Conservation (phyloP, 2,113 vertebrate genomes). For the Myodes glareolus region DNA sequence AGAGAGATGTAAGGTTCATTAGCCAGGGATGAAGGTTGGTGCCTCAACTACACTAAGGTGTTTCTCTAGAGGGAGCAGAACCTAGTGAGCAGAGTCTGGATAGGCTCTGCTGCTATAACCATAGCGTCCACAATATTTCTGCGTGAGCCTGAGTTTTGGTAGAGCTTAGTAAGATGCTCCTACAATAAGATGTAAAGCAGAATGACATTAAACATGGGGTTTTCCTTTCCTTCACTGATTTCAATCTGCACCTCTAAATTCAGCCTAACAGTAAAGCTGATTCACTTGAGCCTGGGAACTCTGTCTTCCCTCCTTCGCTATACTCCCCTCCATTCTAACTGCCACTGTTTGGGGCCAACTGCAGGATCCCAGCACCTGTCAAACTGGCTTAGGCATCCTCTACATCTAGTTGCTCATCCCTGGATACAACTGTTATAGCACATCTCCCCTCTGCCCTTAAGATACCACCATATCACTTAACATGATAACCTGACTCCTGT, state of each 20-base stretch:
- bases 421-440: no score
- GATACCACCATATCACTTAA: neutral
- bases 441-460: neutral
- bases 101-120: neutral
- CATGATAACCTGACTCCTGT: neutral
- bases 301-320: neutral
- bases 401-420: neutral
- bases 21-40: neutral
- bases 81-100: neutral
- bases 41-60: neutral
- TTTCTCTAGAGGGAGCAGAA: neutral
- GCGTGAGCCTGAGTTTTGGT: no score
- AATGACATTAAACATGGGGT: neutral
- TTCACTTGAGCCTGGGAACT: neutral
- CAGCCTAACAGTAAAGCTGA: neutral
- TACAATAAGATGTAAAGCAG: neutral
- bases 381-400: neutral
- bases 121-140: neutral
- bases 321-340: neutral
- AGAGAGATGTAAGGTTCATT: neutral
- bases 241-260: neutral
- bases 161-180: neutral
- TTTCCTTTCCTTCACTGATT: neutral
- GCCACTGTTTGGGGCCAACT: neutral
- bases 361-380: rapidly evolving